These are phyloP conservation scores for Timandra comae DNA, from an alignment of 2,888 invertebrate species.

Conservation along the genomic window DNA sequence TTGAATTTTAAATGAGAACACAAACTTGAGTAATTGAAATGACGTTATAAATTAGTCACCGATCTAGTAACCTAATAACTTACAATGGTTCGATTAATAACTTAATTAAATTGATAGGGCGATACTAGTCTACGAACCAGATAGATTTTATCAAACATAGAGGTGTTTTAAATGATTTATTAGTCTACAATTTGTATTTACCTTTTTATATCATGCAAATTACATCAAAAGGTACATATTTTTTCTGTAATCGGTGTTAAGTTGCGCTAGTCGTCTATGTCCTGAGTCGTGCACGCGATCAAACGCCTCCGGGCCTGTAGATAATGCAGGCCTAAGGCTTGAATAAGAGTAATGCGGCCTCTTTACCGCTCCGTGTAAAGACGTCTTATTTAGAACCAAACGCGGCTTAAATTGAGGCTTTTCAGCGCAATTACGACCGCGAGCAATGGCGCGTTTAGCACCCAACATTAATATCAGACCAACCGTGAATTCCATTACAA, in stretches of 20 bases:
- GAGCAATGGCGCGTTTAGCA: conserved; percentile 53
- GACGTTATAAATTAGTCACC: conserved; percentile 44
- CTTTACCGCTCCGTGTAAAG: conserved; percentile 62
- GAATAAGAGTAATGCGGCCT: conserved; percentile 69
- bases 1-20: conserved; percentile 64
- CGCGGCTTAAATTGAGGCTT: conserved; percentile 67
- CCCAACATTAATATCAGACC: conserved; percentile 47
- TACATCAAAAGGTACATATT: too few species aligned
- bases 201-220: too few species aligned
- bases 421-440: conserved; percentile 65
- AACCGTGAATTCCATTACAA: conserved; percentile 35
- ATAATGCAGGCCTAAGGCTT: conserved; percentile 61
- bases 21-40: conserved; percentile 56
- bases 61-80: conserved; percentile 19
- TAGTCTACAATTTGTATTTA: too few species aligned
- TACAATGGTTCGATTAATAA: conserved; percentile 20
- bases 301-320: conserved; percentile 51
- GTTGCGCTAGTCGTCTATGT: neutral
- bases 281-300: conserved; percentile 34
- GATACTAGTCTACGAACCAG: neutral
- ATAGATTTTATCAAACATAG: neutral
- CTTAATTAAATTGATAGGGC: conserved; percentile 21
- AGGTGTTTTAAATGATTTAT: neutral
- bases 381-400: conserved; percentile 73
- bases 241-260: too few species aligned